phyloP scores from a whole-genome alignment of 2,797 vertebrate species.

The Onychomys leucogaster region DNA sequence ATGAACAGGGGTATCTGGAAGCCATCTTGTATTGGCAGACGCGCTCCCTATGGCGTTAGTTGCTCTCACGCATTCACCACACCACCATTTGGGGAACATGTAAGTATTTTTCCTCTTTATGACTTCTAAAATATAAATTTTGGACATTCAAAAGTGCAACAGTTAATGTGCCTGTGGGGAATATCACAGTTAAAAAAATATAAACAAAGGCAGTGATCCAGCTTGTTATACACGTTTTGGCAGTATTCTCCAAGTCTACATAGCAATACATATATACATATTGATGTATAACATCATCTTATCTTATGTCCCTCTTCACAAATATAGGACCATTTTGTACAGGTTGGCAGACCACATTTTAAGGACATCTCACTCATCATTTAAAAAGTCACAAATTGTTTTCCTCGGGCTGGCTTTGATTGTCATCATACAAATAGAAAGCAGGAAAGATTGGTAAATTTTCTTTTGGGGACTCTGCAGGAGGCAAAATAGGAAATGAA shows the following conservation, averaged over 20 bases:
- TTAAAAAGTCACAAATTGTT: constrained; percentile 85
- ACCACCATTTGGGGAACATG: constrained; percentile 86
- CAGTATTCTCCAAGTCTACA: constrained; percentile 92
- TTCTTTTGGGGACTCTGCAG: constrained; percentile 83
- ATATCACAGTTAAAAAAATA: constrained; percentile 95
- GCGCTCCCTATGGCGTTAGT: constrained; percentile 76
- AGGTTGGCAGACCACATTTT: constrained; percentile 87
- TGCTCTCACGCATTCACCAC: constrained; percentile 87
- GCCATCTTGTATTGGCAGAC: constrained; percentile 81
- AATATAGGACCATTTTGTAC: constrained; percentile 90
- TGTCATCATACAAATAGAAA: constrained; percentile 85
- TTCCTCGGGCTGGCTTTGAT: constrained; percentile 87
- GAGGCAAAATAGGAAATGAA: constrained; percentile 80
- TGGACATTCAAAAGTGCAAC: constrained; percentile 96
- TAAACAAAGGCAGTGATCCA: constrained; percentile 96
- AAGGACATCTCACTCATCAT: constrained; percentile 84
- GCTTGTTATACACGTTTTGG: constrained; percentile 92
- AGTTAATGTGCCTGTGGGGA: constrained; percentile 93
- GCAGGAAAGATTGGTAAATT: constrained; percentile 77
- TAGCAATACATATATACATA: constrained; percentile 93
- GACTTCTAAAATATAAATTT: constrained; percentile 92
- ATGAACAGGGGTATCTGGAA: constrained; percentile 83
- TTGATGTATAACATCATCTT: constrained; percentile 96
- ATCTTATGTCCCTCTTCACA: constrained; percentile 90
- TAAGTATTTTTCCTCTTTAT: constrained; percentile 88